These are phyloP conservation scores for Montipora capricornis DNA, from an alignment of 64 coral and sea anemone genomes.

Conservation along the genomic window DNA sequence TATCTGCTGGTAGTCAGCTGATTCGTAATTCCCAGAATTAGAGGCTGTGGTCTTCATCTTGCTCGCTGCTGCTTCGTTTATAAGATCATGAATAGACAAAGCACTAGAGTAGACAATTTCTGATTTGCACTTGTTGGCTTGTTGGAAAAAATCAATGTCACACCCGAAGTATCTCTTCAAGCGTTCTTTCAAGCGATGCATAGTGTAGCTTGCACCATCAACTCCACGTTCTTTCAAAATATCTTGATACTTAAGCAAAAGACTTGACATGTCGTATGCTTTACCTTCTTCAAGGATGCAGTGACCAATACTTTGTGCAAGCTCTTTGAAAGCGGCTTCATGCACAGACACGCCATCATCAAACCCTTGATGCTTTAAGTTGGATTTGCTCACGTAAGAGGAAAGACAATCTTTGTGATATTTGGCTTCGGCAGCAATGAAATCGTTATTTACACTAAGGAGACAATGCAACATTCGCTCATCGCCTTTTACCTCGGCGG, in stretches of 20 bases:
- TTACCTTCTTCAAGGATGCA: no score
- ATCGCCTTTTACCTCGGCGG: constrained; percentile 9
- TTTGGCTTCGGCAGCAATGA: background rate
- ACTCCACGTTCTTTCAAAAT: no score
- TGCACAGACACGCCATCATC: background rate
- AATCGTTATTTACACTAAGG: no score
- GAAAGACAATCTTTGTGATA: constrained; percentile 22
- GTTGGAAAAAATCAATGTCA: constrained; percentile 9
- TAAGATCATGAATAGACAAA: constrained; percentile 11
- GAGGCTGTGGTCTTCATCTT: no score
- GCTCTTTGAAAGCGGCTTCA: constrained; percentile 37
- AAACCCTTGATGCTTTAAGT: no score
- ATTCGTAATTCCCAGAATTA: no score
- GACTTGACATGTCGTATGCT: no score
- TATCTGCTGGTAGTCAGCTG: no score
- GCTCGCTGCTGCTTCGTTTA: constrained; percentile 35
- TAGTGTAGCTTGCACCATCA: no score
- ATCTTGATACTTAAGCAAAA: no score
- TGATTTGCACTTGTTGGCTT: constrained; percentile 3
- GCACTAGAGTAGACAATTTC: background rate
- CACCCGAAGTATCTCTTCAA: constrained; percentile 33
- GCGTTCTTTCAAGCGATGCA: constrained; percentile 5
- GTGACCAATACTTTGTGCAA: background rate
- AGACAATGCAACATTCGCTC: no score
- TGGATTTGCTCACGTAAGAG: no score